Percentiles rank a stretch among this genome's conserved stretches.
Evolutionary conservation across 2,888 invertebrate genomes (phyloP).

Genomic region (Eurytoma adleriae): DNA sequence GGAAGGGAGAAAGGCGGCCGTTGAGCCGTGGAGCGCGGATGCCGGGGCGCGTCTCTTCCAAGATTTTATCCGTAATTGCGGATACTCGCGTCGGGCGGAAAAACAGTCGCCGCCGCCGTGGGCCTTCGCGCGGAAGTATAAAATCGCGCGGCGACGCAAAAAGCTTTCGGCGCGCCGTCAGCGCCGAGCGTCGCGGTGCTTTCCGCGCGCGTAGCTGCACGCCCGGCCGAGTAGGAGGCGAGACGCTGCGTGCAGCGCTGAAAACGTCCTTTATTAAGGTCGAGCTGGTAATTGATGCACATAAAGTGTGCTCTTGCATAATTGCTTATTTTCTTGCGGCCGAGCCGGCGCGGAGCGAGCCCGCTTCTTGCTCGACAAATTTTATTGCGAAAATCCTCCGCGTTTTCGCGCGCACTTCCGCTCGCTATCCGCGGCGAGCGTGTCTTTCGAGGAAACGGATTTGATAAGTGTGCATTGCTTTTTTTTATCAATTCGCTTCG

Average conservation of each 20-base stretch:
- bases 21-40: conserved; percentile 19
- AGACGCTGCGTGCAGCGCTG: conserved; percentile 3
- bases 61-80: conserved; percentile 56
- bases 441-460: conserved; percentile 33
- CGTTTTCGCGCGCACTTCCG: conserved; percentile 54
- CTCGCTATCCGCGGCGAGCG: background rate
- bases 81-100: conserved; percentile 45
- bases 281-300: conserved; percentile 47
- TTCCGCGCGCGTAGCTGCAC: background rate
- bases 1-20: conserved; percentile 12
- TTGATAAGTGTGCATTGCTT: conserved; percentile 27
- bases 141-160: conserved; percentile 34
- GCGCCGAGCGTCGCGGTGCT: background rate
- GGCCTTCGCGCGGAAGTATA: conserved; percentile 42
- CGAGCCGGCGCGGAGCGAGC: background rate
- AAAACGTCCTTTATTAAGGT: conserved; percentile 47
- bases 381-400: conserved; percentile 53
- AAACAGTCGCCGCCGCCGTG: conserved; percentile 23
- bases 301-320: conserved; percentile 49
- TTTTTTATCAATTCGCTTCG: background rate
- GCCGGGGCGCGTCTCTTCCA: conserved; percentile 35
- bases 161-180: conserved; percentile 16
- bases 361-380: conserved; percentile 36
- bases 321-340: conserved; percentile 57
- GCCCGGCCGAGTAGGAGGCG: conserved; percentile 1